These are phyloP conservation scores for Fissipunctia ypsillon DNA, from an alignment of 2,888 invertebrate genomes.

Conservation along the genomic window DNA sequence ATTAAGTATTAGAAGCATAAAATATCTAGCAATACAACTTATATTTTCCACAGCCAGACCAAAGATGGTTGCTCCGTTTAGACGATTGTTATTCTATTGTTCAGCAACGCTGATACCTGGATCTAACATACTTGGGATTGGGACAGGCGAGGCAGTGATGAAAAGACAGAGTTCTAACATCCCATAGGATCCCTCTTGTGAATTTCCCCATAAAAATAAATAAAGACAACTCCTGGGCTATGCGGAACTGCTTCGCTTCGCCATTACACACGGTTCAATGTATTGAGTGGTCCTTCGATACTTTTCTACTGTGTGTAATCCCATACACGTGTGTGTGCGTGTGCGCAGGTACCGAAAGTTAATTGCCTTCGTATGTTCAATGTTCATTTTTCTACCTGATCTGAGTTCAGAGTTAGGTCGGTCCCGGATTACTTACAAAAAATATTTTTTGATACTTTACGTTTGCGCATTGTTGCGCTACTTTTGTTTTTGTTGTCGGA, in stretches of 20 bases:
- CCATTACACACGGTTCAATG: background rate
- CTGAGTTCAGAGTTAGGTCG: constrained; percentile 72
- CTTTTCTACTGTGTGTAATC: constrained; percentile 3
- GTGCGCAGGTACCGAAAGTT: constrained; percentile 87
- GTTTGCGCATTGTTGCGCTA: constrained; percentile 55
- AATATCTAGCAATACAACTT: background rate
- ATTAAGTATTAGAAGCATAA: background rate
- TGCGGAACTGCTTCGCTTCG: background rate
- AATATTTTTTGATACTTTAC: constrained; percentile 64
- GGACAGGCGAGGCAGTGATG: background rate
- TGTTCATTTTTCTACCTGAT: constrained; percentile 87
- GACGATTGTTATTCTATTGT: background rate
- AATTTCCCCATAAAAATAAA: background rate
- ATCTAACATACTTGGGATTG: background rate
- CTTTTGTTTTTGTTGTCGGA: constrained; percentile 45
- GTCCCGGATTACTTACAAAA: constrained; percentile 65
- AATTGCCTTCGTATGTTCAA: constrained; percentile 90
- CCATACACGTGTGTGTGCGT: constrained; percentile 73
- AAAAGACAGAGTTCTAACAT: background rate
- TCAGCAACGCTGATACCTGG: background rate
- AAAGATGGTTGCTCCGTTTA: background rate
- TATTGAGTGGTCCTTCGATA: constrained; percentile 32
- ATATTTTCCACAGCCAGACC: background rate
- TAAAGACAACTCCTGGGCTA: background rate
- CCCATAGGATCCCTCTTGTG: background rate